Conservation (phyloP, 2,888 invertebrate species). For the Dryadula phaetusa region DNA sequence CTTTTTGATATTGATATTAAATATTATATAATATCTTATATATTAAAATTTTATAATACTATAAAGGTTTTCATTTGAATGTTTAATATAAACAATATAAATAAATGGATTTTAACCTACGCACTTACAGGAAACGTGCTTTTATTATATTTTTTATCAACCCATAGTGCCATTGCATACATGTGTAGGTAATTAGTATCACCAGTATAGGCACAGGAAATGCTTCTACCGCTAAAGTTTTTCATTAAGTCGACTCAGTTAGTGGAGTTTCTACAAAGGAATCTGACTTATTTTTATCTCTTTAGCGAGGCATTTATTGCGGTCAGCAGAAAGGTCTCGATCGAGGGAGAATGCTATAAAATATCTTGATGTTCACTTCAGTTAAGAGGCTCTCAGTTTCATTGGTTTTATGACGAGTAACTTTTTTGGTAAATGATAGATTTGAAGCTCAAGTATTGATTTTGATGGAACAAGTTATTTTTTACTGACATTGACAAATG, state of each 20-base stretch:
- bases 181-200: conserved; percentile 4
- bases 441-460: background rate
- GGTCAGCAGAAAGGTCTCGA: conserved; percentile 68
- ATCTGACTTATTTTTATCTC: conserved; percentile 71
- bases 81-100: too few relatives aligned
- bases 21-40: too few relatives aligned
- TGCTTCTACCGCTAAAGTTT: conserved; percentile 50
- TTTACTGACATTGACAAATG: conserved; percentile 8
- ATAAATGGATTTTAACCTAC: too few relatives aligned
- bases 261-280: conserved; percentile 73
- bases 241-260: conserved; percentile 70
- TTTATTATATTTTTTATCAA: background rate
- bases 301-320: conserved; percentile 73
- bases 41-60: too few relatives aligned
- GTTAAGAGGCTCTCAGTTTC: conserved; percentile 48
- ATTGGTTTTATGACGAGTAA: conserved; percentile 34
- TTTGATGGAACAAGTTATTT: conserved; percentile 9
- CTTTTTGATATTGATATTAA: too few relatives aligned
- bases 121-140: background rate
- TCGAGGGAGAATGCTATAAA: conserved; percentile 65
- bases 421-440: conserved; percentile 17
- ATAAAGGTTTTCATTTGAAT: too few relatives aligned
- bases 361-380: conserved; percentile 58
- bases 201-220: conserved; percentile 50
- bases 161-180: background rate